Percentiles rank a stretch among this genome's conserved stretches.
Evolutionary conservation across 2,113 vertebrate species (phyloP).

Genomic region (Tragelaphus scriptus): DNA sequence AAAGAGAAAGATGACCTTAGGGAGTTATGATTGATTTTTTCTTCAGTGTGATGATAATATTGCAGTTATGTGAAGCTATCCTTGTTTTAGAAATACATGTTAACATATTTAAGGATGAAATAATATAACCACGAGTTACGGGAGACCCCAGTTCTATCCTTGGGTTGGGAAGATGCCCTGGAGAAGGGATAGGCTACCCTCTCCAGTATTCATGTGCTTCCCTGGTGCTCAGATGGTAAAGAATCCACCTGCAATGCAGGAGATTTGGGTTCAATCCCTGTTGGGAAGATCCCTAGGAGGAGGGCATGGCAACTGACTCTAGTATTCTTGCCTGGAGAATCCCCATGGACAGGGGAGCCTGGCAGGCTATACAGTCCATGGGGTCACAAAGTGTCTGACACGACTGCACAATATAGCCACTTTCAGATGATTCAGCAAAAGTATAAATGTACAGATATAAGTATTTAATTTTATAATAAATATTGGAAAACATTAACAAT

Average conservation of each 20-base stretch:
- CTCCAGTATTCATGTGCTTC: background rate
- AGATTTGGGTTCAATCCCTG: background rate
- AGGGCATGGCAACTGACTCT: background rate
- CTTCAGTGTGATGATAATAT: background rate
- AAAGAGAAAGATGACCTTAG: background rate
- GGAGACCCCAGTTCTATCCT: background rate
- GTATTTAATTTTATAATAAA: background rate
- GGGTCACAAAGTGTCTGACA: background rate
- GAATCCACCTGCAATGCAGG: background rate
- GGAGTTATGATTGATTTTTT: background rate
- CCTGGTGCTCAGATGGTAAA: background rate
- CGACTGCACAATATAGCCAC: background rate
- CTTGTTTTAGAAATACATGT: background rate
- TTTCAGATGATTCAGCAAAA: background rate
- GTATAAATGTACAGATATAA: background rate
- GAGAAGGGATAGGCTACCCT: background rate
- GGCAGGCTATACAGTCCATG: background rate
- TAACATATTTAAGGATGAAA: background rate
- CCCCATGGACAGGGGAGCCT: background rate
- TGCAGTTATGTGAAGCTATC: background rate
- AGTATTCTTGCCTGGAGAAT: background rate
- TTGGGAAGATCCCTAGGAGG: background rate
- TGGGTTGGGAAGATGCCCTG: background rate
- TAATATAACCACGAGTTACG: background rate
- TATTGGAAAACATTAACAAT: background rate